phyloP scores from a whole-genome alignment of 1,140 invertebrate species.

The Diorhabda sublineata region DNA sequence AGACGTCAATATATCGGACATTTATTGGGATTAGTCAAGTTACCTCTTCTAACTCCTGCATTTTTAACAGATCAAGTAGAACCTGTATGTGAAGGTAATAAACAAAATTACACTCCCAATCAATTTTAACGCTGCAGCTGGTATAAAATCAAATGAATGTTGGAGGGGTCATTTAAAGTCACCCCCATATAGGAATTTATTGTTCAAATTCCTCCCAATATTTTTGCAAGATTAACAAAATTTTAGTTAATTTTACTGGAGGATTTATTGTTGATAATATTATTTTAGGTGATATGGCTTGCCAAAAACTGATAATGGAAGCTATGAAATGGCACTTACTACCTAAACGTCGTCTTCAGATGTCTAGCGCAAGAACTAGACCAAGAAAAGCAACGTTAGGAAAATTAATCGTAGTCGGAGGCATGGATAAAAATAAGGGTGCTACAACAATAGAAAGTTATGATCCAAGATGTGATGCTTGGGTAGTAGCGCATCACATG shows the following conservation, averaged over 20 bases:
- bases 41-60: conserved; percentile 79
- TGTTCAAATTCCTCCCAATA: too few species aligned
- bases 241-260: too few species aligned
- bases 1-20: conserved; percentile 61
- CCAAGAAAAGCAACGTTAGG: conserved; percentile 90
- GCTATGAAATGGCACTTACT: conserved; percentile 89
- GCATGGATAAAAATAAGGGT: conserved; percentile 87
- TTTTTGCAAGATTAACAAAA: too few species aligned
- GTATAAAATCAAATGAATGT: too few species aligned
- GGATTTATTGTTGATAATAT: conserved; percentile 4
- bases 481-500: conserved; percentile 76
- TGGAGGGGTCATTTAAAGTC: too few species aligned
- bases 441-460: conserved; percentile 87
- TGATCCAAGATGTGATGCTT: conserved; percentile 77
- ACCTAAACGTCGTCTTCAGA: conserved; percentile 74
- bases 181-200: too few species aligned
- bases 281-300: conserved; percentile 50
- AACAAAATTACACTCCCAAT: not conserved
- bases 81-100: conserved; percentile 27
- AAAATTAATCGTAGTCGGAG: conserved; percentile 79
- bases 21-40: conserved; percentile 75
- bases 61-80: conserved; percentile 52
- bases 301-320: conserved; percentile 87
- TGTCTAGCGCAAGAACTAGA: conserved; percentile 74
- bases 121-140: too few species aligned